Evolutionary conservation across 1,140 invertebrate genomes (phyloP).

Genomic region (Galendromus occidentalis): DNA sequence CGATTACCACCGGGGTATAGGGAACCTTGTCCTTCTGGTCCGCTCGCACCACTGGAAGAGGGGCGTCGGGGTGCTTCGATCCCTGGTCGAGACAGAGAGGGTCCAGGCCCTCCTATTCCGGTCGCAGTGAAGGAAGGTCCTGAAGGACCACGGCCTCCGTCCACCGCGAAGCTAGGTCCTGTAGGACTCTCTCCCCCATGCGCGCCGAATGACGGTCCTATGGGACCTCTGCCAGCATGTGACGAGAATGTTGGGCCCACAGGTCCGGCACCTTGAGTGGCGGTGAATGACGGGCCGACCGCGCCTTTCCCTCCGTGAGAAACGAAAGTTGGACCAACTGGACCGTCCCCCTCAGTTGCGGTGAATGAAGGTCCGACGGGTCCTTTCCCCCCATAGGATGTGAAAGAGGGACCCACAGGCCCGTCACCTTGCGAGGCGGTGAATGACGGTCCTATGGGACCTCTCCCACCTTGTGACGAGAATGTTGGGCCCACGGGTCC

Average conservation of each 20-base stretch:
- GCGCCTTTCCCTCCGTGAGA: not conserved
- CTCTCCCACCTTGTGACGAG: not conserved
- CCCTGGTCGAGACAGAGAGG: not conserved
- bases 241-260: not conserved
- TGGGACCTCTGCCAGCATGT: not conserved
- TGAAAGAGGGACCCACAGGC: not conserved
- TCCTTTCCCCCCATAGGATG: not conserved
- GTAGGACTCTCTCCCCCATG: not conserved
- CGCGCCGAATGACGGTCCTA: not conserved
- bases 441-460: not conserved
- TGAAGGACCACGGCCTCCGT: not conserved
- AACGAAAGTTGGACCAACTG: not conserved
- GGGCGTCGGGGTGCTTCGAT: not conserved
- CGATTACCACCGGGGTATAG: not conserved
- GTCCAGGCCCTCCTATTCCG: not conserved
- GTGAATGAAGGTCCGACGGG: not conserved
- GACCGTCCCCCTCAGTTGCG: not conserved
- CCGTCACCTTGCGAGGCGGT: not conserved
- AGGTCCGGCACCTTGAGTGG: not conserved
- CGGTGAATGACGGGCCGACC: not conserved
- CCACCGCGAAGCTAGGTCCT: not conserved
- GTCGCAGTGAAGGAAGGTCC: not conserved
- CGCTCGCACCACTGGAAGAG: not conserved
- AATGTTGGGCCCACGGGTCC: not conserved
- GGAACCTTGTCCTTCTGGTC: not conserved